These are phyloP conservation scores for Trididemnum miniatum DNA, from an alignment of 23 tunicate genomes.

Conservation along the genomic window DNA sequence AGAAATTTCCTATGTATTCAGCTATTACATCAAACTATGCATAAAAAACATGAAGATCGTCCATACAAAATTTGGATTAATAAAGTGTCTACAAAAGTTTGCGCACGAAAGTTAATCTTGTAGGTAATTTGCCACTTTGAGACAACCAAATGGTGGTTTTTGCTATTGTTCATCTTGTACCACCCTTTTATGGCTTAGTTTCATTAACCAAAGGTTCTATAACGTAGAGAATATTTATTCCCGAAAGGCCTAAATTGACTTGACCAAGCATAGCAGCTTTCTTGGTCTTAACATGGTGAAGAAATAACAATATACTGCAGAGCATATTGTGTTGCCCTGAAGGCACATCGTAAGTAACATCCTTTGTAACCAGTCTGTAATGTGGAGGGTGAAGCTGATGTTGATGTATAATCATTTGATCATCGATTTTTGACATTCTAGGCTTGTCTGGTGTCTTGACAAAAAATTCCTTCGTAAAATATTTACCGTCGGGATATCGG, in stretches of 20 bases:
- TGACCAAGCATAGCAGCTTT: constrained; percentile 67
- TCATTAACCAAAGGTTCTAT: constrained; percentile 35
- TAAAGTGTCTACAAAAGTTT: too few relatives aligned
- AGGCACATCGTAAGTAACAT: constrained; percentile 40
- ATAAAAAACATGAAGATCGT: too few relatives aligned
- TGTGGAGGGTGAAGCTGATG: constrained; percentile 66
- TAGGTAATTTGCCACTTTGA: too few relatives aligned
- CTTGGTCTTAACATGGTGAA: constrained; percentile 57
- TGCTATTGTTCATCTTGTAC: too few relatives aligned
- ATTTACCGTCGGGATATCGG: constrained; percentile 77
- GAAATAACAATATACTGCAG: constrained; percentile 45
- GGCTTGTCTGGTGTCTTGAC: constrained; percentile 32
- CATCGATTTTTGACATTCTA: constrained; percentile 7
- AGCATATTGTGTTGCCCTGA: constrained; percentile 75
- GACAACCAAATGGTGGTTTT: too few relatives aligned
- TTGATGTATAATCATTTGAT: constrained; percentile 41
- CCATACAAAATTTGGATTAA: too few relatives aligned
- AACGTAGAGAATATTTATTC: constrained; percentile 62
- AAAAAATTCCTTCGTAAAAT: constrained; percentile 57
- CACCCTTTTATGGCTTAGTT: too few relatives aligned
- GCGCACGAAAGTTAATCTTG: too few relatives aligned
- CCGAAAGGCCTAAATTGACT: constrained; percentile 71
- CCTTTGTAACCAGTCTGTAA: constrained; percentile 44
- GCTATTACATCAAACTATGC: too few relatives aligned
- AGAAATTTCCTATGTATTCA: too few relatives aligned